phyloP scores from a whole-genome alignment of 2,113 vertebrate species.

The Smithornis capensis region DNA sequence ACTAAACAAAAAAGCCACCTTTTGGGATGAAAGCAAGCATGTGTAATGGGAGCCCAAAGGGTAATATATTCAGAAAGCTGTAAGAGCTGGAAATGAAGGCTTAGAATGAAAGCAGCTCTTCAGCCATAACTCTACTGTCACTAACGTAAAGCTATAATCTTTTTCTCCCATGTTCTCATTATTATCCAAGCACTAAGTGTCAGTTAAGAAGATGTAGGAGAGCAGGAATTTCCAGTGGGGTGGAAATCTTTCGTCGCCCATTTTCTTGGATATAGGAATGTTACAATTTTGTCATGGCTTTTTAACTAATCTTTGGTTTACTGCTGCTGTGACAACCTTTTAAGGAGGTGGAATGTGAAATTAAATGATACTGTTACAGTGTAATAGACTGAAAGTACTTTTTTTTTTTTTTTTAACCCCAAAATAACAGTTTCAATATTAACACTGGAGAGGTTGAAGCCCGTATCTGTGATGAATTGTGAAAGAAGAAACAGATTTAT shows the following conservation, averaged over 20 bases:
- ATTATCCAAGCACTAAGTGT: slow-evolving; percentile 29
- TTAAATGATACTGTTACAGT: background rate
- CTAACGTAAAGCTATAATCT: slow-evolving; percentile 33
- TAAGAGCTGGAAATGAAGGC: slow-evolving; percentile 48
- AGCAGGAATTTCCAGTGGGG: slow-evolving; percentile 19
- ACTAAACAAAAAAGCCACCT: background rate
- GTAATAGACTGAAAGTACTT: background rate
- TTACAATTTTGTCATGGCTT: slow-evolving; percentile 14
- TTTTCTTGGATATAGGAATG: background rate
- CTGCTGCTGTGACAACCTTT: slow-evolving; percentile 48
- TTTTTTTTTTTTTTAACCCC: background rate
- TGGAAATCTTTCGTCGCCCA: background rate
- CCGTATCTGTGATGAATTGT: background rate
- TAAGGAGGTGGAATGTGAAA: slow-evolving; percentile 26
- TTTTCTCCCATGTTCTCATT: slow-evolving; percentile 11
- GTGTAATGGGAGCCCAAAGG: slow-evolving; percentile 24
- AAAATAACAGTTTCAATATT: slow-evolving; percentile 10
- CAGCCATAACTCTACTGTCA: slow-evolving; percentile 35
- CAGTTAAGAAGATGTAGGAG: slow-evolving; percentile 32
- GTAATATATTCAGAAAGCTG: slow-evolving; percentile 21
- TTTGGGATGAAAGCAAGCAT: slow-evolving; percentile 3
- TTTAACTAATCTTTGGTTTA: slow-evolving; percentile 40
- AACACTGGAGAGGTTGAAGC: background rate
- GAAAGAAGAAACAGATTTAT: background rate
- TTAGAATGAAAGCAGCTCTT: slow-evolving; percentile 25